Conservation (phyloP, 2,797 vertebrate species). For the Hafferia zeledoni region DNA sequence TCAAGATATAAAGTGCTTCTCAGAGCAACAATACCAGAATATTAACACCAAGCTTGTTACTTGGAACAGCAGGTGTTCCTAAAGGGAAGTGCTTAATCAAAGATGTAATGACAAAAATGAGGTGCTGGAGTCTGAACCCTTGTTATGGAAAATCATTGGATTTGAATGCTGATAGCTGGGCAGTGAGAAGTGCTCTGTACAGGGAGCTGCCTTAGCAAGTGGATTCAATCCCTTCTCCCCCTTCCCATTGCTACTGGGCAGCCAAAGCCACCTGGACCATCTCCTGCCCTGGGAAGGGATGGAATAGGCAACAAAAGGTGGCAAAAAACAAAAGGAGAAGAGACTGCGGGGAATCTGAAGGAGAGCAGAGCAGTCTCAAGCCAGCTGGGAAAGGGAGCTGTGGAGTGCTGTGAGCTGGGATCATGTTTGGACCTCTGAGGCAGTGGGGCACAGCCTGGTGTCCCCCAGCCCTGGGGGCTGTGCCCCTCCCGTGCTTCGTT, state of each 20-base stretch:
- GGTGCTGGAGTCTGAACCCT: neutral
- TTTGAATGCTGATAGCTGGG: neutral
- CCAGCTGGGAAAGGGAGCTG: neutral
- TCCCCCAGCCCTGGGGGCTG: neutral
- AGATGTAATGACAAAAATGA: constrained; percentile 10
- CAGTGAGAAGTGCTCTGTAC: neutral
- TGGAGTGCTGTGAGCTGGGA: accelerated
- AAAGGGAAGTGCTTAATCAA: constrained; percentile 9
- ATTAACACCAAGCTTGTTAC: neutral
- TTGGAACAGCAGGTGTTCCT: neutral
- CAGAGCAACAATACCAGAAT: neutral
- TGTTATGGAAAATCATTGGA: neutral
- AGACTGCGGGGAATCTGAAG: neutral
- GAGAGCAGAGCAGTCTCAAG: neutral
- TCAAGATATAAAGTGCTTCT: neutral
- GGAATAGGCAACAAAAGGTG: neutral
- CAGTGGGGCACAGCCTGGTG: neutral
- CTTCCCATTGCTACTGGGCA: neutral
- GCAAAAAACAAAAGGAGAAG: neutral
- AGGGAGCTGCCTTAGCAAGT: accelerated
- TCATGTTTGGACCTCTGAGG: accelerated
- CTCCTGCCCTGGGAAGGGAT: neutral
- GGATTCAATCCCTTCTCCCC: neutral
- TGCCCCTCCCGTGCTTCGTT: neutral
- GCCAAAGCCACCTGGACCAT: neutral